Evolutionary conservation across 2,888 invertebrate genomes (phyloP), one percentile per base, ranked within the genome.

Genomic region (Phaedon cochleariae): DNA sequence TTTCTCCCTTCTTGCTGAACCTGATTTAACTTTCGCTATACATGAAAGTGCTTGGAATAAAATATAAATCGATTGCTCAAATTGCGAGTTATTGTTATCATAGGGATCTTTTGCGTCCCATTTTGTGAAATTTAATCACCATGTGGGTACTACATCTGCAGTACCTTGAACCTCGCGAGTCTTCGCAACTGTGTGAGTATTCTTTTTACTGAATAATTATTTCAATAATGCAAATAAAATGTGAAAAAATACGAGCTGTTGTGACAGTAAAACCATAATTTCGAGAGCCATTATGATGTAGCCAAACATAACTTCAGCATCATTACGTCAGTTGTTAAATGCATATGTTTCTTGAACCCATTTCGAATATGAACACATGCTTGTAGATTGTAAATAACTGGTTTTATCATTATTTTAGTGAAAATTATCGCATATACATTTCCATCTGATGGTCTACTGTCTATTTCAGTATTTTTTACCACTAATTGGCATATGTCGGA

Each of bases 401-500:
- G 41, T 12, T 41, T 41, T 41, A 15, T 10, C 15, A 41, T 41
- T 41, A 41, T 41, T 41, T 41, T 3, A 41, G 41, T 41, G 41
- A 41, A 41, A 41, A 15, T 15, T 41, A 12, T n/a, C n/a, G n/a
- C n/a, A 41, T 12, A 41, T 4, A 4, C 15, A 15, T 9, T 41
- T 41, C 15, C 41, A 41, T 15, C 41, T 41, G 41, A 15, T 15
- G 3, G n/a, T n/a, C n/a, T n/a, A 41, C 41, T 15, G 15, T 41
- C 10, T 15, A 41, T 41, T 41, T 3, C 15, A 15, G 41, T 41
- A 41, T 41, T 41, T 62, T 64, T 64, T 57, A 55, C 54, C 66
- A 58, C 64, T 70, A 70, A 70, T 70, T 70, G 70, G 69, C 61
- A 70, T 64, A 57, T 64, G 67, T 65, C 67, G 69, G 62, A 66